Conservation (phyloP, 1,140 invertebrate genomes). For the Campoletis sonorensis region DNA sequence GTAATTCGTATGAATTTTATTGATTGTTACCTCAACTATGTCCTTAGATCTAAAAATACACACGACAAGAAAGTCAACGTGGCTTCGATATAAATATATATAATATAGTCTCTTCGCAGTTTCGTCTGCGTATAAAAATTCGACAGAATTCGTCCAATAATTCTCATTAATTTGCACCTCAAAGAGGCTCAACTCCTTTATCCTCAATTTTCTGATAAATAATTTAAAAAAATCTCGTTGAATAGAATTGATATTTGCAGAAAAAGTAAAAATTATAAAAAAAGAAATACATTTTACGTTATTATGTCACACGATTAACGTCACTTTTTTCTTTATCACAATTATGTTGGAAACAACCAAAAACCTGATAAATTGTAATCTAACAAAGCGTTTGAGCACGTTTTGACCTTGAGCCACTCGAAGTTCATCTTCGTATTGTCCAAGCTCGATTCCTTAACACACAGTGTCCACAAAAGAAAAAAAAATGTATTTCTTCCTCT, state of each 20-base stretch:
- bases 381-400: background rate
- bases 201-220: too few relatives aligned
- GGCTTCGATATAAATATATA: background rate
- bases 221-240: too few relatives aligned
- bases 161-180: too few relatives aligned
- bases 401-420: background rate
- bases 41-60: background rate
- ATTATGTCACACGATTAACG: too few relatives aligned
- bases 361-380: too few relatives aligned
- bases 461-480: background rate
- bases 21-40: conserved; percentile 13
- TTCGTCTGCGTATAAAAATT: background rate
- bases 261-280: too few relatives aligned
- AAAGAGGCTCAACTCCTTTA: too few relatives aligned
- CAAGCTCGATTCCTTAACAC: background rate
- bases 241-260: too few relatives aligned
- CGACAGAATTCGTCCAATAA: background rate
- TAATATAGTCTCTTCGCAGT: background rate
- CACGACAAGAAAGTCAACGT: background rate
- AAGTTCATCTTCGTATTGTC: conserved; percentile 11
- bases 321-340: too few relatives aligned
- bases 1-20: conserved; percentile 29
- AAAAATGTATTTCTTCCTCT: background rate
- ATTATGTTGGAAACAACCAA: too few relatives aligned
- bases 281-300: too few relatives aligned